A percentile compares a stretch with the other conserved stretches of the same genome.
Evolutionary conservation across 1,140 invertebrate genomes (phyloP).

Genomic region (Bombus sylvicola): DNA sequence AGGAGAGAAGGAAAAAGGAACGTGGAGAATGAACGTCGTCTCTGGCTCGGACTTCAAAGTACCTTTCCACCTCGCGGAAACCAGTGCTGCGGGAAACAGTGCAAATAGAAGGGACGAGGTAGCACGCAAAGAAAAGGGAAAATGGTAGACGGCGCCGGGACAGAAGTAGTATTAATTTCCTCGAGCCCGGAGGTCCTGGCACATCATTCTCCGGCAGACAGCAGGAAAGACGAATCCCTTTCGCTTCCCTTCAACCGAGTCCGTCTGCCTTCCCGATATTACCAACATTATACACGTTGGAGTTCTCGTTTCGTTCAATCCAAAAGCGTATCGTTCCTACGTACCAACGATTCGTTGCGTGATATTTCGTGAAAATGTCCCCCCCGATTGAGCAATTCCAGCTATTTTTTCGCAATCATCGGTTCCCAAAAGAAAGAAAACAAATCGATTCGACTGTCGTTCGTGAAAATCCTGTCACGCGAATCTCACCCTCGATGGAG

Average conservation of each 20-base stretch:
- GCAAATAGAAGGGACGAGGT: constrained; percentile 63
- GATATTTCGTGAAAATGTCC: neutral
- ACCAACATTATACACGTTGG: constrained; percentile 8
- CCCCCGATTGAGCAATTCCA: neutral
- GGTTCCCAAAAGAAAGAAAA: neutral
- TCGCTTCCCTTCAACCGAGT: constrained; percentile 30
- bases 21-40: constrained; percentile 37
- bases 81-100: constrained; percentile 51
- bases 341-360: no score
- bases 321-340: neutral
- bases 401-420: neutral
- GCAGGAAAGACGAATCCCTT: constrained; percentile 41
- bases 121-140: constrained; percentile 42
- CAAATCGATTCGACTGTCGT: neutral
- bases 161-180: constrained; percentile 76
- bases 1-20: no score
- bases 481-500: neutral
- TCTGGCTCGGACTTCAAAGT: constrained; percentile 65
- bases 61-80: constrained; percentile 52
- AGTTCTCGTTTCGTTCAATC: neutral
- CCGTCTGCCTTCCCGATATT: constrained; percentile 39
- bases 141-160: constrained; percentile 60
- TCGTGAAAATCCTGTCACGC: constrained; percentile 22
- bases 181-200: constrained; percentile 57
- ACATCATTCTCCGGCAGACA: constrained; percentile 66